A percentile compares a stretch with the other conserved stretches of the same genome.
These are phyloP conservation scores for Hypercompe scribonia DNA, from an alignment of 2,888 invertebrate species.

Conservation along the genomic window DNA sequence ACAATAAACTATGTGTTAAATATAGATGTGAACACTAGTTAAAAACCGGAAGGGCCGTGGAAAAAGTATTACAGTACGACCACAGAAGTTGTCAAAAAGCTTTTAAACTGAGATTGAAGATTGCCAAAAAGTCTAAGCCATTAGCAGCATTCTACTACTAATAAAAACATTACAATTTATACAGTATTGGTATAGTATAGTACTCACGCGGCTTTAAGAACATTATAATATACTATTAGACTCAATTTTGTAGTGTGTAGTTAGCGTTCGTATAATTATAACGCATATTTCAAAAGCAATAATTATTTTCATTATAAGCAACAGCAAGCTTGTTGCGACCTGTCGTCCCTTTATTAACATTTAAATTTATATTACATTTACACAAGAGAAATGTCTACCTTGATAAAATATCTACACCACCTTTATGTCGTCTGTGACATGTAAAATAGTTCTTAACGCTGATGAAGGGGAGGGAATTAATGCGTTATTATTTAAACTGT, in stretches of 20 bases:
- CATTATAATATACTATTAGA: slow-evolving; percentile 43
- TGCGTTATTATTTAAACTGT: slow-evolving; percentile 58
- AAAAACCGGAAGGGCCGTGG: slow-evolving; percentile 47
- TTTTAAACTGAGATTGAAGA: slow-evolving; percentile 77
- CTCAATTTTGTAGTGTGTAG: slow-evolving; percentile 56
- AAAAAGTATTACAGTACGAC: slow-evolving; percentile 65
- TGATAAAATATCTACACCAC: slow-evolving; percentile 68
- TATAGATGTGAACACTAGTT: slow-evolving; percentile 30
- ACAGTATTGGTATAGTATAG: slow-evolving; percentile 29
- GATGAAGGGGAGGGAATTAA: slow-evolving; percentile 51
- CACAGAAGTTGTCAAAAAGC: slow-evolving; percentile 80
- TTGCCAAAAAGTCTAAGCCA: slow-evolving; percentile 74
- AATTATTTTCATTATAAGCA: slow-evolving; percentile 71
- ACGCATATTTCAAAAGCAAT: slow-evolving; percentile 69
- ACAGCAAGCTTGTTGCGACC: slow-evolving; percentile 66
- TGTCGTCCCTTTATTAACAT: slow-evolving; percentile 78
- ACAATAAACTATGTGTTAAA: slow-evolving; percentile 10
- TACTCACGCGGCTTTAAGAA: slow-evolving; percentile 31
- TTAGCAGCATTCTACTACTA: slow-evolving; percentile 64
- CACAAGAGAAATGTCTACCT: slow-evolving; percentile 72
- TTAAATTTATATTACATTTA: slow-evolving; percentile 75
- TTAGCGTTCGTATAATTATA: slow-evolving; percentile 65
- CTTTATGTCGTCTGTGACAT: slow-evolving; percentile 69
- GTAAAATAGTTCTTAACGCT: slow-evolving; percentile 60
- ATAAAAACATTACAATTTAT: slow-evolving; percentile 46